These are phyloP conservation scores for Hystrix brachyura DNA, from an alignment of 2,113 vertebrate species.

Conservation along the genomic window DNA sequence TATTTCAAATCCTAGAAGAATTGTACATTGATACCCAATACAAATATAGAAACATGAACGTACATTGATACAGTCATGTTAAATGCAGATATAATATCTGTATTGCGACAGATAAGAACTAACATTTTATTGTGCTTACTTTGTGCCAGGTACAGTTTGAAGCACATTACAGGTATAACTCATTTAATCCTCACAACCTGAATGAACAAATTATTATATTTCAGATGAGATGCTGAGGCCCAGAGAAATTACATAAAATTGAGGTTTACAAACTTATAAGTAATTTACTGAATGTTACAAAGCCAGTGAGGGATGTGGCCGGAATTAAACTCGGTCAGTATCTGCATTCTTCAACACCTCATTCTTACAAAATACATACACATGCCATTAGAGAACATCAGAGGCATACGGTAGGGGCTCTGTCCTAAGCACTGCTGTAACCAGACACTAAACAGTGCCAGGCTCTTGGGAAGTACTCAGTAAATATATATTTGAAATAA, in stretches of 20 bases:
- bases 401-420: background rate
- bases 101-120: background rate
- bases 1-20: slow-evolving; percentile 65
- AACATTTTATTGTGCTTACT: background rate
- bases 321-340: background rate
- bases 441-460: background rate
- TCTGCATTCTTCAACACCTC: background rate
- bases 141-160: background rate
- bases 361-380: background rate
- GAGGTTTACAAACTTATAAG: background rate
- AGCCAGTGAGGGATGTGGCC: background rate
- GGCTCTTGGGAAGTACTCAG: background rate
- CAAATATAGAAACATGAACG: slow-evolving; percentile 23
- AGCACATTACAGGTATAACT: background rate
- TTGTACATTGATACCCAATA: background rate
- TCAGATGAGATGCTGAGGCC: slow-evolving; percentile 11
- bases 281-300: slow-evolving; percentile 23
- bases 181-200: background rate
- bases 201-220: background rate
- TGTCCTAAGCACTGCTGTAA: background rate
- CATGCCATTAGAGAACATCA: background rate
- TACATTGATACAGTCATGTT: background rate
- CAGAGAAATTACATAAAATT: background rate
- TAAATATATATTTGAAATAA: slow-evolving; percentile 57
- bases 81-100: background rate